Percentiles rank a stretch among this genome's conserved stretches.
phyloP scores from a whole-genome alignment of 2,888 invertebrate genomes.

The Lithophane ornitopus region DNA sequence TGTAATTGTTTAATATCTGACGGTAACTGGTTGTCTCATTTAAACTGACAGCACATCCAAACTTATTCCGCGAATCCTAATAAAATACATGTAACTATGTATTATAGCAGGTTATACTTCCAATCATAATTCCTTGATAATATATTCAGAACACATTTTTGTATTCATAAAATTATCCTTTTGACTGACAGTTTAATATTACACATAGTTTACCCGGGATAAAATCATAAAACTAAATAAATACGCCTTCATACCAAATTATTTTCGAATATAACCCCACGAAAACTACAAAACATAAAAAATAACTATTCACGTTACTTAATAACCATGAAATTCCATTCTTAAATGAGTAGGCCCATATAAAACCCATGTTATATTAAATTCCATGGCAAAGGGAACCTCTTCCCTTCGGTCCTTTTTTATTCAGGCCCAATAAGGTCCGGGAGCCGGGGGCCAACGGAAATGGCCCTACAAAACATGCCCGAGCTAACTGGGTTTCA shows the following conservation, averaged over 20 bases:
- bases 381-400: conserved; percentile 51
- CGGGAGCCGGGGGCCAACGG: conserved; percentile 26
- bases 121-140: not conserved
- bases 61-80: too few species aligned
- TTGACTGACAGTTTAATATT: conserved; percentile 12
- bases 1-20: too few species aligned
- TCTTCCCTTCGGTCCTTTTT: conserved; percentile 40
- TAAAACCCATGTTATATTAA: conserved; percentile 65
- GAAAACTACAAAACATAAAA: not conserved
- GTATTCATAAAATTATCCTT: not conserved
- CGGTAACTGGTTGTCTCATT: too few species aligned
- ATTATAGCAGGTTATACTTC: not conserved
- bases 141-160: not conserved
- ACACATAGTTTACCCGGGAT: not conserved
- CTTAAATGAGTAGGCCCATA: conserved; percentile 45
- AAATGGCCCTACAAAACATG: conserved; percentile 49
- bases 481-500: conserved; percentile 34
- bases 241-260: conserved; percentile 7
- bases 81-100: too few species aligned
- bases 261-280: not conserved
- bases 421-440: conserved; percentile 51
- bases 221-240: conserved; percentile 12
- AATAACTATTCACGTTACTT: conserved; percentile 19
- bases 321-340: conserved; percentile 44
- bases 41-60: too few species aligned